Percentiles rank a stretch among this genome's conserved stretches.
Evolutionary conservation across 2,113 vertebrate genomes (phyloP).

Genomic region (Burhinus oedicnemus): DNA sequence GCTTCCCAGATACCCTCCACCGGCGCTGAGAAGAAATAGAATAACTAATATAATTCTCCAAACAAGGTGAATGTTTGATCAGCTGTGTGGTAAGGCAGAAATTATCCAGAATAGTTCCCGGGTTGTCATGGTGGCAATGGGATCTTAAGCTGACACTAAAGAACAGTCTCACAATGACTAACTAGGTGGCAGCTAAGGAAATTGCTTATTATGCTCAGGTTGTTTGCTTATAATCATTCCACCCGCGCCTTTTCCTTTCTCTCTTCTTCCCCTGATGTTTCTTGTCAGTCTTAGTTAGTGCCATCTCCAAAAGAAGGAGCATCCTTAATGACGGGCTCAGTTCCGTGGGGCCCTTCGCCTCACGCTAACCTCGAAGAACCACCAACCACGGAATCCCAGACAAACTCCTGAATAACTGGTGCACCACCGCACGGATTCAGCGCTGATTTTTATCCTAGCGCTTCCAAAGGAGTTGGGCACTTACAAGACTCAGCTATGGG

Average conservation of each 20-base stretch:
- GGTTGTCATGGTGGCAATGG: slow-evolving; percentile 38
- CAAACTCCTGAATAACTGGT: background rate
- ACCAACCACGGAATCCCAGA: background rate
- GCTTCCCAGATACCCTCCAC: background rate
- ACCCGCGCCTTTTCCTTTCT: background rate
- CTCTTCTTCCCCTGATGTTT: background rate
- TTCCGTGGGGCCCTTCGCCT: background rate
- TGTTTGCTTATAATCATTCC: slow-evolving; percentile 5
- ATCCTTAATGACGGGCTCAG: background rate
- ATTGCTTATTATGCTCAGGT: background rate
- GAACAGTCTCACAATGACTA: slow-evolving; percentile 1
- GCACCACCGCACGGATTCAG: background rate
- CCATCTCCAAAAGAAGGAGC: background rate
- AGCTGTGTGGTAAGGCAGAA: slow-evolving; percentile 28
- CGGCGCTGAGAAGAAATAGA: background rate
- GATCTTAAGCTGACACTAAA: slow-evolving; percentile 3
- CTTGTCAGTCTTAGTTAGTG: background rate
- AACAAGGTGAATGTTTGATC: slow-evolving; percentile 16
- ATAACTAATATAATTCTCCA: background rate
- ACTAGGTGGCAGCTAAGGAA: slow-evolving; percentile 15
- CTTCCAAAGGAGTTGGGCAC: background rate
- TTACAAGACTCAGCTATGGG: background rate
- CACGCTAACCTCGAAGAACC: background rate
- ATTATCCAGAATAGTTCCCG: background rate
- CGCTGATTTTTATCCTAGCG: accelerated